Base-by-base conservation (phyloP, 2,113 vertebrate species). In the Amazona vittata region DNA sequence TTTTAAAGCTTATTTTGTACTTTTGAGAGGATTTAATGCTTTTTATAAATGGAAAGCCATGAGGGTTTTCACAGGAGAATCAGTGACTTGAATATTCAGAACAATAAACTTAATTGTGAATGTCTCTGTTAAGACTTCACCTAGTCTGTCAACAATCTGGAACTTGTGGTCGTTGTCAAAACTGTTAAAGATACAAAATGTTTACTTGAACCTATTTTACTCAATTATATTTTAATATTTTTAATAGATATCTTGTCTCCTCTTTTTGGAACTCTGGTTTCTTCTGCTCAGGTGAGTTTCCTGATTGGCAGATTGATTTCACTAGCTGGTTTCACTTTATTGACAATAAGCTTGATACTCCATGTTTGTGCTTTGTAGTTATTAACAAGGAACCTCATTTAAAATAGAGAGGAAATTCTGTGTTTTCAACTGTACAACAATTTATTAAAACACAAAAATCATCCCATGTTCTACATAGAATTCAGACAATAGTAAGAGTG, bases 191-290 rank as follows among this genome's bases (percentile, higher is more conserved):
- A 33, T 73, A 20, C 11, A 11, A 31, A 28, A 73, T 53, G 21
- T 65, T 68, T 63, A 21, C 16, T 79, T 76, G 15, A 55, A 28
- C 5, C 4, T 8, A 22, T 59, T 35, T 59, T 59, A 94, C 69
- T 84, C 31, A 90, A 43, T 55, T 93, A 9, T 82, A 35, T 46
- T 95, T 65, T 83, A 47, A 76, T 96, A 15, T 95, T 89, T 98
- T 96, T 96, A 75, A 93, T 95, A 99, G 99, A 99, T 97, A 99
- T 99, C 91, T 99, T 99, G 62, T 99, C 99, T 63, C 99, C 99
- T 46, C 98, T 99, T 24, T 99, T 99, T 97, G 99, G 99, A 76
- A 99, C 99, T 31, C 97, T 99, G 26, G 91, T 99, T 68, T 99
- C 99, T 97, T 99, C 99, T 43, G 99, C 98, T 76, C 99, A 99